Percentiles rank a stretch among this genome's conserved stretches.
Conservation (phyloP, 2,113 vertebrate species). For the Hymenochirus boettgeri region DNA sequence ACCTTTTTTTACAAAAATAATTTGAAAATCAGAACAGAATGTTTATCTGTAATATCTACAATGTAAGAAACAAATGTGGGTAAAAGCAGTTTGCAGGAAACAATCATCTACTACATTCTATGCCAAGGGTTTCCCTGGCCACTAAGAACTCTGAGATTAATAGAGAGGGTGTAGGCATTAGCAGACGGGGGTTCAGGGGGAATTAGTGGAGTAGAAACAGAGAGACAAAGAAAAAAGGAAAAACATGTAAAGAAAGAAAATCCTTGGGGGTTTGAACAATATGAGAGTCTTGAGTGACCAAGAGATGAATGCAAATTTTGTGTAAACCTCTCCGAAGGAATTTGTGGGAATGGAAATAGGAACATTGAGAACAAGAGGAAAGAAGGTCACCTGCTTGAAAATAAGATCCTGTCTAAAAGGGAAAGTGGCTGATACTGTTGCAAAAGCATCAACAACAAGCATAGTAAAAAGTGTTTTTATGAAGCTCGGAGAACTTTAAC, state of each 20-base stretch:
- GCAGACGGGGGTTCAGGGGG: conserved; percentile 38
- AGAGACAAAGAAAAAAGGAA: conserved; percentile 39
- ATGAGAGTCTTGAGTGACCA: conserved; percentile 40
- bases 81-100: conserved; percentile 22
- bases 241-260: conserved; percentile 40
- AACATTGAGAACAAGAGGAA: conserved; percentile 34
- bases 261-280: conserved; percentile 40
- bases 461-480: no score
- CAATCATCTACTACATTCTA: conserved; percentile 24
- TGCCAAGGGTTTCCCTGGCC: conserved; percentile 22
- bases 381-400: conserved; percentile 41
- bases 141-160: conserved; percentile 39
- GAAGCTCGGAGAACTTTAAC: no score
- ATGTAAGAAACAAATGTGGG: conserved; percentile 9
- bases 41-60: background rate
- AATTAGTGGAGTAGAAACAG: conserved; percentile 40
- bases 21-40: conserved; percentile 3
- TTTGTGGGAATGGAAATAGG: conserved; percentile 40
- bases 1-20: background rate
- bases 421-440: conserved; percentile 13
- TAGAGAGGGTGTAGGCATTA: conserved; percentile 35
- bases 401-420: conserved; percentile 25
- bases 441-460: background rate
- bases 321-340: conserved; percentile 40
- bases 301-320: conserved; percentile 43